Evolutionary conservation across 2,113 vertebrate genomes (phyloP).

Genomic region (Varanus komodoensis): DNA sequence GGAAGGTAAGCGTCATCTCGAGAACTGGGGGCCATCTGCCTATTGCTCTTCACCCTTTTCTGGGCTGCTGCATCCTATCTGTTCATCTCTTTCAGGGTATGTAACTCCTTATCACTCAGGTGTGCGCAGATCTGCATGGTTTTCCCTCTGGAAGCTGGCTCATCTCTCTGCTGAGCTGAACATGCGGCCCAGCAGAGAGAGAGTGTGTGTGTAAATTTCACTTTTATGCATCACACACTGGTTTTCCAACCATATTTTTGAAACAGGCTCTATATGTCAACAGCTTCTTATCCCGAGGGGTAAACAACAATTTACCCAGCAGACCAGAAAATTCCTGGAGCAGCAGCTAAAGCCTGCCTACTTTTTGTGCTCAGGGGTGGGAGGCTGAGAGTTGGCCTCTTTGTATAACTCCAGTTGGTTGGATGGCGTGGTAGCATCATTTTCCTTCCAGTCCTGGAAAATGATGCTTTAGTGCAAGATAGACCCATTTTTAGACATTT

Average conservation of each 20-base stretch:
- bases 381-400: neutral
- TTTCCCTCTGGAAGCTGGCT: constrained; percentile 54
- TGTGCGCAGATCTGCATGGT: constrained; percentile 9
- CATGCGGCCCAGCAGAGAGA: constrained; percentile 43
- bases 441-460: neutral
- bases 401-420: rapidly evolving
- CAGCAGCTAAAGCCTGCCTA: neutral
- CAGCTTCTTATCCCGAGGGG: constrained; percentile 58
- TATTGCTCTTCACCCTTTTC: neutral
- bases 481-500: neutral
- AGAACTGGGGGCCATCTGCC: neutral
- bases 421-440: neutral
- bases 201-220: constrained; percentile 49
- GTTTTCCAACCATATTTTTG: constrained; percentile 58
- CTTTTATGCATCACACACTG: constrained; percentile 43
- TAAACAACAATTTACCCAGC: constrained; percentile 48
- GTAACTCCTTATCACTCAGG: neutral
- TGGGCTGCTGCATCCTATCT: neutral
- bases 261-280: rapidly evolving
- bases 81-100: neutral
- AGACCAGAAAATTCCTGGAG: constrained; percentile 26
- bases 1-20: neutral
- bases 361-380: neutral
- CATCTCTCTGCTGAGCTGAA: constrained; percentile 60
- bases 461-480: neutral